Evolutionary conservation across 1,140 invertebrate species (phyloP), one percentile per base, ranked within the genome.

Genomic region (Holotrichia oblita): DNA sequence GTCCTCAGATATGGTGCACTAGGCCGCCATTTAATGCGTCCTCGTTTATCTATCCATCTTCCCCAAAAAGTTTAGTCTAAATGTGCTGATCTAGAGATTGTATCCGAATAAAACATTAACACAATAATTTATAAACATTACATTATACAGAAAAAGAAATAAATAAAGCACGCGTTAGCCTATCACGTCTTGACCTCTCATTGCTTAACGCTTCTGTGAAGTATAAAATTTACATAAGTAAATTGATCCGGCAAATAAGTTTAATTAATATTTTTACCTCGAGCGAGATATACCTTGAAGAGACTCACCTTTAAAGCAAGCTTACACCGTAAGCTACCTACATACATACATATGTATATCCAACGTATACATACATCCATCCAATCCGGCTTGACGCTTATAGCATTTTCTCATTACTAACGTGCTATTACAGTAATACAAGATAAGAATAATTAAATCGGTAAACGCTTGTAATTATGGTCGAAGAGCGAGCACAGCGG

Each of bases 211-310:
- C 48, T 55, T 55, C 48, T 55, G 48, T 55, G 48, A 55, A 55
- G 44, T 55, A 17, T 55, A 55, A 69, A 69, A 69, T 69, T 69
- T 69, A 69, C 61, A 69, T 69, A 69, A 69, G 61, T 69, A 69
- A 69, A 69, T 69, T 69, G 61, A 69, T 69, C 17, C 12, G 22
- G 61, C 61, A 69, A 69, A 69, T 69, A 69, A 24, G 61, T 69
- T 69, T 69, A 69, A 69, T 69, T 69, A 69, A 69, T 69, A 27
- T 27, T 69, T 69, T 69, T 22, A 34, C 61, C 61, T 69, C 6
- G 10, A 20, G 61, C 61, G n/a, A 55, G 14, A 55, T 17, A 55
- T 55, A 17, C 48, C 48, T 55, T 55, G 14, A 14, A 55, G 48
- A 55, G 3, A 17, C 14, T 17, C 14, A 17, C 17, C 48, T 55